These are phyloP conservation scores for Therioaphis trifolii DNA, from an alignment of 2,888 invertebrate species.

Conservation along the genomic window DNA sequence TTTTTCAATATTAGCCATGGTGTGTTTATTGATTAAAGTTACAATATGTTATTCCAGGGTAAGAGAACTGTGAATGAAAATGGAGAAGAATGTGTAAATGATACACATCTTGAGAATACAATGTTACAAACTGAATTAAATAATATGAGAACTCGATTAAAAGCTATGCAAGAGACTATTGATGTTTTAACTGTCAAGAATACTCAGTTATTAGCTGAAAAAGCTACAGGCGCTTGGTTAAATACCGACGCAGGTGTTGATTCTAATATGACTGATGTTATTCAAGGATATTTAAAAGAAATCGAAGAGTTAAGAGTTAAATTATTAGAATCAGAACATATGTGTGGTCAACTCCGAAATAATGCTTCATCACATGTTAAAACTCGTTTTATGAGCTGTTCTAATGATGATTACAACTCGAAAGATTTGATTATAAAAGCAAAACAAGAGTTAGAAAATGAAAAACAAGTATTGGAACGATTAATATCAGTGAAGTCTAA, in stretches of 20 bases:
- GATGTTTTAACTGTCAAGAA: slow-evolving; percentile 87
- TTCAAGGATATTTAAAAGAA: slow-evolving; percentile 88
- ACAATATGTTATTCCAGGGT: slow-evolving; percentile 73
- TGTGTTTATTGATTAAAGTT: background rate
- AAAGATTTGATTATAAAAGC: slow-evolving; percentile 76
- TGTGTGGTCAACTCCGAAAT: slow-evolving; percentile 79
- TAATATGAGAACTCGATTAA: slow-evolving; percentile 86
- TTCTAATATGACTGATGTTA: slow-evolving; percentile 75
- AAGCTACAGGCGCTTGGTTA: slow-evolving; percentile 70
- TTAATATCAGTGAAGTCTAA: slow-evolving; percentile 50
- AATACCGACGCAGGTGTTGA: slow-evolving; percentile 70
- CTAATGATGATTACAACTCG: slow-evolving; percentile 42
- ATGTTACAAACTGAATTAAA: slow-evolving; percentile 90
- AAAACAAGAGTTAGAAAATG: slow-evolving; percentile 81
- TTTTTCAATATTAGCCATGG: background rate
- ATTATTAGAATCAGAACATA: slow-evolving; percentile 86
- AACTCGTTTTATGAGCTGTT: slow-evolving; percentile 15
- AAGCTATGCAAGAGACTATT: slow-evolving; percentile 94
- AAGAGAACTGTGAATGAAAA: slow-evolving; percentile 88
- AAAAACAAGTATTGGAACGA: slow-evolving; percentile 67
- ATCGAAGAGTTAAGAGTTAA: slow-evolving; percentile 91
- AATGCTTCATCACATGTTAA: slow-evolving; percentile 46
- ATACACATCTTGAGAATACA: slow-evolving; percentile 95
- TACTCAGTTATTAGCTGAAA: slow-evolving; percentile 83
- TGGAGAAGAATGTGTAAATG: slow-evolving; percentile 88